These are phyloP conservation scores for Phytoseiulus persimilis DNA, from an alignment of 2,888 invertebrate genomes.

Conservation along the genomic window DNA sequence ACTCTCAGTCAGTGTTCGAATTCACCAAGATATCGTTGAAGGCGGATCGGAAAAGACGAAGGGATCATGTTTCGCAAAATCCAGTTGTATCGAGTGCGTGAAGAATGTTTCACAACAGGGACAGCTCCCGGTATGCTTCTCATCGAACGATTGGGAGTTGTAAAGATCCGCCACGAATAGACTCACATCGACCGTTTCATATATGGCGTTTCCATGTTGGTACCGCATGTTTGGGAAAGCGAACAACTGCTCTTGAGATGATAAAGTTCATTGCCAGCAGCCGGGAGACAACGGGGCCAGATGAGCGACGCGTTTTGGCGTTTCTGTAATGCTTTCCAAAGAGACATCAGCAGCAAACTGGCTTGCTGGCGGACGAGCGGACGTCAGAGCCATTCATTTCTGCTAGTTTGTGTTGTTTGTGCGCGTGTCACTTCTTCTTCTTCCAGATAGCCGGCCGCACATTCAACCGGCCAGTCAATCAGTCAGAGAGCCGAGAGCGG, in stretches of 20 bases:
- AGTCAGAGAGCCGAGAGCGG: neutral
- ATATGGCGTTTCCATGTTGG: neutral
- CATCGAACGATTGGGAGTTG: neutral
- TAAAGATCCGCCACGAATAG: neutral
- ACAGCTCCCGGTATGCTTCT: neutral
- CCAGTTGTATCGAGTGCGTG: neutral
- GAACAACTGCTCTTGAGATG: conserved; percentile 5
- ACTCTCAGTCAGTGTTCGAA: neutral
- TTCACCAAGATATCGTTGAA: neutral
- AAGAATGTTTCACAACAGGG: neutral
- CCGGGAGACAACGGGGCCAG: conserved; percentile 5
- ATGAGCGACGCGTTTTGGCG: neutral
- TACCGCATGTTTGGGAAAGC: neutral
- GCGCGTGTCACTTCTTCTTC: neutral
- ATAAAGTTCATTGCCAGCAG: conserved; percentile 5
- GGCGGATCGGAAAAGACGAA: neutral
- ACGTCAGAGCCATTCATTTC: neutral
- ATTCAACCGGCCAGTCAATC: neutral
- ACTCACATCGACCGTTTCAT: neutral
- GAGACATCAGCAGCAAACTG: neutral
- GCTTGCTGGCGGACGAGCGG: neutral
- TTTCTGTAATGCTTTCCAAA: neutral
- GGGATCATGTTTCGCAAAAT: neutral
- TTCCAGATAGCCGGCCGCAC: neutral
- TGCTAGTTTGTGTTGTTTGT: conserved; percentile 5